Evolutionary conservation across 2,888 invertebrate genomes (phyloP).

Genomic region (Stenchaetothrips biformis): DNA sequence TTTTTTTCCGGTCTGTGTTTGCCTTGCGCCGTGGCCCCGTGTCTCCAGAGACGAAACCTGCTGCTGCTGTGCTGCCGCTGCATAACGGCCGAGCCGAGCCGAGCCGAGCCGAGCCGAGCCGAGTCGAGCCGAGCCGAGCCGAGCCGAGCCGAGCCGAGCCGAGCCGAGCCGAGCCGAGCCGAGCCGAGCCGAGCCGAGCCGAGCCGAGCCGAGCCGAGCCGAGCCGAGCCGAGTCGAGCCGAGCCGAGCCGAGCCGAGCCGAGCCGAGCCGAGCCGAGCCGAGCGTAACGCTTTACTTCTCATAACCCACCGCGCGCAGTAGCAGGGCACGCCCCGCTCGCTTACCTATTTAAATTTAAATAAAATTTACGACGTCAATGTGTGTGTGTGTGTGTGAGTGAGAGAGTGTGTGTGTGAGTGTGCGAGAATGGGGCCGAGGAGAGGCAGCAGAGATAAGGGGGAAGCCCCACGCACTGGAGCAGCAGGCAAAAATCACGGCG

Average conservation of each 20-base stretch:
- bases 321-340: neutral
- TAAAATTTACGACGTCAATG: constrained; percentile 17
- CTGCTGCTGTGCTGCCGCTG: neutral
- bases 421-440: neutral
- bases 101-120: neutral
- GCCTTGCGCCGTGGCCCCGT: neutral
- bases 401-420: neutral
- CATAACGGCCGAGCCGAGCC: neutral
- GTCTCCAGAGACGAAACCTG: constrained; percentile 15
- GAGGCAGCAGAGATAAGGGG: neutral
- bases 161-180: neutral
- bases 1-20: constrained; percentile 16
- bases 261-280: neutral
- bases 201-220: neutral
- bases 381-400: neutral
- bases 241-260: neutral
- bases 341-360: constrained; percentile 24
- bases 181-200: neutral
- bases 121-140: neutral
- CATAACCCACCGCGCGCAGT: neutral
- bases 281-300: constrained; percentile 5
- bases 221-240: too few species aligned
- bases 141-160: neutral
- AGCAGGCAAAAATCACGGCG: neutral
- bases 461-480: neutral